A percentile compares a stretch with the other conserved stretches of the same genome.
phyloP scores from a whole-genome alignment of 2,888 invertebrate genomes.

The Eudemis profundana region DNA sequence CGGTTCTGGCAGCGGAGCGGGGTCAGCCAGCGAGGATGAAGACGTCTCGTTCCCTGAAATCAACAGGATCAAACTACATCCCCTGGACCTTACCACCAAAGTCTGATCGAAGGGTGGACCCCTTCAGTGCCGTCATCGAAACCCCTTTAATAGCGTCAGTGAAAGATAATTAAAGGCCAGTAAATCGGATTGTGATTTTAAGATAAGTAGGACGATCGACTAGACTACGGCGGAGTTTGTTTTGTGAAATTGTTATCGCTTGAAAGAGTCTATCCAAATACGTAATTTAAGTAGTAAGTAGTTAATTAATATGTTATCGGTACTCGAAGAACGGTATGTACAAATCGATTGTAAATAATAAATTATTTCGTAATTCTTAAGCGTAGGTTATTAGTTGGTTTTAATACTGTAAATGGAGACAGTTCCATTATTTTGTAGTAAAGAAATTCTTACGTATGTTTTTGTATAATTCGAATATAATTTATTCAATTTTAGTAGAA shows the following conservation, averaged over 20 bases:
- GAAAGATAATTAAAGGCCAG: constrained; percentile 74
- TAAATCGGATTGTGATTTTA: constrained; percentile 82
- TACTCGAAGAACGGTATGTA: constrained; percentile 74
- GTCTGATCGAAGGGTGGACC: constrained; percentile 79
- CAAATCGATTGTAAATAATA: constrained; percentile 80
- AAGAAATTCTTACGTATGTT: constrained; percentile 61
- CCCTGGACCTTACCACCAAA: constrained; percentile 89
- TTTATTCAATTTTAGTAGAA: constrained; percentile 79
- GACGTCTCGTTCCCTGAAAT: constrained; percentile 85
- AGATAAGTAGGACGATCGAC: constrained; percentile 65
- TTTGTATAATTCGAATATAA: constrained; percentile 74
- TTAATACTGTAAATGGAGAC: constrained; percentile 62
- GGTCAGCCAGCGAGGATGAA: constrained; percentile 78
- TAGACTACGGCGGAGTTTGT: constrained; percentile 60
- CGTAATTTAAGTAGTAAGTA: constrained; percentile 78
- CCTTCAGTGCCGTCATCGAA: constrained; percentile 59
- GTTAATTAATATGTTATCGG: constrained; percentile 68
- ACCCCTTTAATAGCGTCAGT: constrained; percentile 61
- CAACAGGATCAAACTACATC: constrained; percentile 85
- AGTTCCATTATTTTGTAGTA: constrained; percentile 62
- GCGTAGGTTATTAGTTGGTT: constrained; percentile 68
- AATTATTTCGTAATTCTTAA: constrained; percentile 72
- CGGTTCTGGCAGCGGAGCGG: constrained; percentile 76
- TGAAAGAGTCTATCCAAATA: constrained; percentile 85
- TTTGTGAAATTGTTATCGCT: constrained; percentile 79